A percentile compares a stretch with the other conserved stretches of the same genome.
These are phyloP conservation scores for Fistularia commersonii DNA, from an alignment of 2,797 vertebrate species.

Conservation along the genomic window DNA sequence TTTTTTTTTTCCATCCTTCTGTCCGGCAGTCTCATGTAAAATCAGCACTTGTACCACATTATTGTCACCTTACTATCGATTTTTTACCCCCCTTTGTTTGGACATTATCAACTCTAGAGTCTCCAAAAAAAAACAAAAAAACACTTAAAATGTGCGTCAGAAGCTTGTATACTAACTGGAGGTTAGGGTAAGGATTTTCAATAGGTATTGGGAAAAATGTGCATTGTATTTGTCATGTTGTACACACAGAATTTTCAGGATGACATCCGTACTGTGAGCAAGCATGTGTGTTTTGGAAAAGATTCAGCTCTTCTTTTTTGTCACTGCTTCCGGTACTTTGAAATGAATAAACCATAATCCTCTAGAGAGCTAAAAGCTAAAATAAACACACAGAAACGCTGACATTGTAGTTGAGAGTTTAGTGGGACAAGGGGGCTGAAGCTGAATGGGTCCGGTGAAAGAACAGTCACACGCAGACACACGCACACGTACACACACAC, in stretches of 20 bases:
- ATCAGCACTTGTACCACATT: too few relatives aligned
- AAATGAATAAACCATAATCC: conserved; percentile 61
- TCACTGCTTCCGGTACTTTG: conserved; percentile 60
- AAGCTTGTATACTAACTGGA: too few relatives aligned
- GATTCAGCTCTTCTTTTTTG: conserved; percentile 29
- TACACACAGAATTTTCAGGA: not conserved
- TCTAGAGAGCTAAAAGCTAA: conserved; percentile 47
- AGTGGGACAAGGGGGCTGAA: conserved; percentile 32
- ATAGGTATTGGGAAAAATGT: not conserved
- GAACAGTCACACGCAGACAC: conserved; percentile 1
- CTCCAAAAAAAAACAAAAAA: too few relatives aligned
- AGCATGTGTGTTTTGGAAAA: not conserved
- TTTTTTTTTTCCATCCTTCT: too few relatives aligned
- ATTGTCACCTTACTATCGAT: too few relatives aligned
- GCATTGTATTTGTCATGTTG: not conserved
- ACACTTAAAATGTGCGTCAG: too few relatives aligned
- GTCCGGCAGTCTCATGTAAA: too few relatives aligned
- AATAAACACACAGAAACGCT: conserved; percentile 61
- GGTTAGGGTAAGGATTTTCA: too few relatives aligned
- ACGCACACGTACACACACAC: not conserved
- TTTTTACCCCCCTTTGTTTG: too few relatives aligned
- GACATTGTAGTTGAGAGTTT: conserved; percentile 55
- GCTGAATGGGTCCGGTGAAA: conserved; percentile 35
- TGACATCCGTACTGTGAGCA: not conserved
- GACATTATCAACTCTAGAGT: too few relatives aligned